Evolutionary conservation across 1,140 invertebrate genomes (phyloP), one percentile per base, ranked within the genome.

Genomic region (Aculops lycopersici): DNA sequence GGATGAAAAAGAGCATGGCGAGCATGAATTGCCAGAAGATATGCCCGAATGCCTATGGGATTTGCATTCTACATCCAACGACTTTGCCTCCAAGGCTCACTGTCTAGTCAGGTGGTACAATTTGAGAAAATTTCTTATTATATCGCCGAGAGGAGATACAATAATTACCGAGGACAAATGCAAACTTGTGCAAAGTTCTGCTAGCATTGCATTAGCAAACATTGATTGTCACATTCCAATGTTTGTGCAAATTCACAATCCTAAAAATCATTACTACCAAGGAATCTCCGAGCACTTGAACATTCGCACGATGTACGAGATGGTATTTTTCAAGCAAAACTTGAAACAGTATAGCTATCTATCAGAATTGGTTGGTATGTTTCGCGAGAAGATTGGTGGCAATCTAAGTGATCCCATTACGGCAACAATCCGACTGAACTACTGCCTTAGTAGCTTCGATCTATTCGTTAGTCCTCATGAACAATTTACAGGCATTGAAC

Each of bases 271-370:
- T 47, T 74, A 69, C 58, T 90, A 73, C 56, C 56, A 71, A 24
- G 80, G 80, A 18, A 64, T 74, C 8, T 72, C 68, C 50, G 66
- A 76, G 52, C 67, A 69, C 15, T 20, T 20, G 20, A 41, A 20
- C 38, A 62, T 71, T 5, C 64, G 71, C 45, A 70, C 71, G 18
- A 70, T 72, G 51, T 83, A 78, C 57, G 72, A 86, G 50, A 78
- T 84, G 64, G 71, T 83, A 42, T 76, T 84, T 53, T 61, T 90
- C 31, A 71, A 71, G 51, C 67, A 67, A 49, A 64, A 72, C 41
- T 77, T 78, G n/a, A 60, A 64, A 31, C 71, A 79, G 48, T 81
- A 70, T 50, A 69, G 68, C 44, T 73, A 84, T 59, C 60, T 90
- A 1, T 70, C 69, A 50, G 69, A 68, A 15, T 50, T 62, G 1